These are phyloP conservation scores for Liasis olivaceus DNA, from an alignment of 2,797 vertebrate genomes.

Conservation along the genomic window DNA sequence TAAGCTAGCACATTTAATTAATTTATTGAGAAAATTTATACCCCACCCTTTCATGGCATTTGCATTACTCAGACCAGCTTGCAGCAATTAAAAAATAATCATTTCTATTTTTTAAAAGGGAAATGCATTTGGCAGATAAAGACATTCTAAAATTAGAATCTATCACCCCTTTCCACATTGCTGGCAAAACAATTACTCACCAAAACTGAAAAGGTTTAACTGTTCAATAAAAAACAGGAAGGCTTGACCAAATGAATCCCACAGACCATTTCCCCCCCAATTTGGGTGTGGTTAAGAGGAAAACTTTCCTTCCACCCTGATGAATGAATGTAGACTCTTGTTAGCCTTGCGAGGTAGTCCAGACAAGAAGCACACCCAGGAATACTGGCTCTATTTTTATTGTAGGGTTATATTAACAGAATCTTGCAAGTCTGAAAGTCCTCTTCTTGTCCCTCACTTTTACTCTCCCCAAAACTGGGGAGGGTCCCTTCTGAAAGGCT, in stretches of 20 bases:
- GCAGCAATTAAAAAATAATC: neutral
- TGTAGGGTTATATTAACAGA: neutral
- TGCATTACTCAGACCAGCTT: neutral
- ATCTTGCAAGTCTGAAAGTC: neutral
- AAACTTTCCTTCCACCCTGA: neutral
- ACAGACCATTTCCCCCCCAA: neutral
- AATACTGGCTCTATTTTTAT: neutral
- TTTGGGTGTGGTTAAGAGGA: neutral
- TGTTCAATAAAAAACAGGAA: neutral
- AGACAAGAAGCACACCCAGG: neutral
- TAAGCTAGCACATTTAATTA: neutral
- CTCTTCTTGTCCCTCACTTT: neutral
- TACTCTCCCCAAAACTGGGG: neutral
- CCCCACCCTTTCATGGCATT: neutral
- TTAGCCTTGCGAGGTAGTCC: neutral
- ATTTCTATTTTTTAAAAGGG: neutral
- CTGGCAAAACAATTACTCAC: neutral
- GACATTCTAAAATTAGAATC: neutral
- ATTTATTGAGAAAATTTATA: neutral
- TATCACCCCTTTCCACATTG: too few species aligned
- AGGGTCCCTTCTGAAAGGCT: neutral
- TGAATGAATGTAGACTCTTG: neutral
- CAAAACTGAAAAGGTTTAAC: neutral
- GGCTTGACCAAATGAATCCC: neutral
- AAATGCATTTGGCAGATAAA: neutral